Evolutionary conservation across 2,888 invertebrate genomes (phyloP), one percentile per base, ranked within the genome.

Genomic region (Macroteleia sp.): DNA sequence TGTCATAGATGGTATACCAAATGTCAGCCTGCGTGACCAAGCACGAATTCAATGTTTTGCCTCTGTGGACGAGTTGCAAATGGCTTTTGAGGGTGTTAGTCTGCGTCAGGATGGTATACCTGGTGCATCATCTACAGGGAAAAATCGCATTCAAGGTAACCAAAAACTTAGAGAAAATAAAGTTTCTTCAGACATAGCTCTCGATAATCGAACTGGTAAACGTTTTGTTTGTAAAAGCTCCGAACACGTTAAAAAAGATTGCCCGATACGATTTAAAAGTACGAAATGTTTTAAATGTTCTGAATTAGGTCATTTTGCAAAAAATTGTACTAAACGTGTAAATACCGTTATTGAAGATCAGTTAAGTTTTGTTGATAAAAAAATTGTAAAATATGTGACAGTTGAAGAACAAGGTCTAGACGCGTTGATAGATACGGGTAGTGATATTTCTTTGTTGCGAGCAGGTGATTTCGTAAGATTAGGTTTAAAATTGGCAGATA

Each of bases 341-440:
- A 25, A 25, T 6, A 25, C 25, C 25, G 25, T 25, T 3, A 25
- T 25, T 25, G 6, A 25, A 25, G 6, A 25, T 25, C 25, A 25
- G 3, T 25, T 25, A 25, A 25, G 6, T 25, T 25, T 6, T 25
- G 25, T 25, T 25, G 25, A 25, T 6, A 25, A 25, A 25, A 25
- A 25, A 25, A 25, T 25, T 25, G 25, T 25, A 25, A 25, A 25
- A 25, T 25, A 25, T 25, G 25, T 25, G 25, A 25, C 25, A 25
- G 25, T 25, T 25, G 25, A 25, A 25, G 25, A 25, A 25, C 25
- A 25, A 25, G 25, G 25, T 6, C 6, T 17, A 5, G 12, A 25
- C 1, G 64, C 64, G 19, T 14, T 52, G 19, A 48, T 62, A 17
- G 62, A 62, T 12, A 61, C 61, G 5, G 61, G 59, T 4, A 61